Evolutionary conservation across 2,113 vertebrate genomes (phyloP).

Genomic region (Psammodynastes pulverulentus): DNA sequence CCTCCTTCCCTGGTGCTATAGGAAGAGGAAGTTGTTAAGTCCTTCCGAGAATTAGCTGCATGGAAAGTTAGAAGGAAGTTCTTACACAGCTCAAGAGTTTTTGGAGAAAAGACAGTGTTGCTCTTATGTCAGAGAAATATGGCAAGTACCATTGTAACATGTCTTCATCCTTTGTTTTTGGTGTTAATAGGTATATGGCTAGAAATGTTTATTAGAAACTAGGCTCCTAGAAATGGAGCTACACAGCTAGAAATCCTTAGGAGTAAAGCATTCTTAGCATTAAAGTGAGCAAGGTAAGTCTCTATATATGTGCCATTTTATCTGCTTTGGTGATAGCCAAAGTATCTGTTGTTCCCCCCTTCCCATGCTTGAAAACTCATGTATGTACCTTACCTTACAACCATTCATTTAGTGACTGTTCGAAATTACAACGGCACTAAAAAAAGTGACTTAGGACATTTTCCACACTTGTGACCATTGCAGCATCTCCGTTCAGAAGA

Average conservation of each 20-base stretch:
- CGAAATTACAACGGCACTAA: background rate
- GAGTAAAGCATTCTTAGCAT: background rate
- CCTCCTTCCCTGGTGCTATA: conserved; percentile 29
- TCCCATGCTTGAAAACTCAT: background rate
- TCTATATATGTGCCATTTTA: background rate
- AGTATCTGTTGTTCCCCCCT: background rate
- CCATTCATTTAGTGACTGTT: background rate
- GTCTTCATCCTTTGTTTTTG: background rate
- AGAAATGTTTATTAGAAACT: background rate
- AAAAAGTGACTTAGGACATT: background rate
- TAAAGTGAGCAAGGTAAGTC: background rate
- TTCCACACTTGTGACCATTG: background rate
- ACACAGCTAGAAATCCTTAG: background rate
- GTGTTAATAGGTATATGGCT: background rate
- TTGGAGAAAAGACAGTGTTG: background rate
- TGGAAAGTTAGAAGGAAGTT: conserved; percentile 54
- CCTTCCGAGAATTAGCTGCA: conserved; percentile 41
- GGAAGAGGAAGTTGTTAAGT: conserved; percentile 54
- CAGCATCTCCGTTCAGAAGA: background rate
- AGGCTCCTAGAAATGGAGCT: background rate
- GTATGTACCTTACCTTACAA: background rate
- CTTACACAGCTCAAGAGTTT: background rate
- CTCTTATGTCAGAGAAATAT: background rate
- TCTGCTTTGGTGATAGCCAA: background rate
- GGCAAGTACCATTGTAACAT: background rate